Percentiles rank a stretch among this genome's conserved stretches.
Evolutionary conservation across 2,797 vertebrate species (phyloP).

Genomic region (Pangasius larnaudii): DNA sequence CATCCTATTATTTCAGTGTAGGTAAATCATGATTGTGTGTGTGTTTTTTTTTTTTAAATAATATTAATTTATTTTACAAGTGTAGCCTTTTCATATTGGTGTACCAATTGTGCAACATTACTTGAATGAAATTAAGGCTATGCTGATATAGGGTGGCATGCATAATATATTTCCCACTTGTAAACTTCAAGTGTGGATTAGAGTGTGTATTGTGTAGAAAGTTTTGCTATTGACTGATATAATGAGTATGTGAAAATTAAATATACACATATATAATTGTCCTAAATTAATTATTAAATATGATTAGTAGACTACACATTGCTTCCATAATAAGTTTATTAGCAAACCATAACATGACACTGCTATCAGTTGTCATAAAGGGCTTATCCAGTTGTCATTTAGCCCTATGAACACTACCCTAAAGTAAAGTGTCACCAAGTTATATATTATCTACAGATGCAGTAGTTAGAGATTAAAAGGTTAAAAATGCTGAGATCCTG

Average conservation of each 20-base stretch:
- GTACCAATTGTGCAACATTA: not conserved
- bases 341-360: not conserved
- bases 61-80: not conserved
- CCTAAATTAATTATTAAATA: not conserved
- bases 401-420: not conserved
- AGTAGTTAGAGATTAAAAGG: not conserved
- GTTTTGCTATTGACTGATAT: slow-evolving; percentile 4
- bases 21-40: not conserved
- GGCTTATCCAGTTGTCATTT: not conserved
- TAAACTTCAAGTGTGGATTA: not conserved
- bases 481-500: not conserved
- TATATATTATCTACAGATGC: not conserved
- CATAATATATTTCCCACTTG: not conserved
- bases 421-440: not conserved
- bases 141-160: not conserved
- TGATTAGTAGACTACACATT: not conserved
- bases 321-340: not conserved
- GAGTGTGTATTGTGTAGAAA: not conserved
- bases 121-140: not conserved
- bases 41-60: not conserved
- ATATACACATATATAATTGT: not conserved
- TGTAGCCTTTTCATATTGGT: not conserved
- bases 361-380: not conserved
- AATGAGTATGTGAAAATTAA: not conserved
- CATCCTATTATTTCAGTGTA: not conserved